Base-by-base conservation (phyloP, 30 jellyfish, hydroid and myxozoan genomes). In the Mastigias papua region DNA sequence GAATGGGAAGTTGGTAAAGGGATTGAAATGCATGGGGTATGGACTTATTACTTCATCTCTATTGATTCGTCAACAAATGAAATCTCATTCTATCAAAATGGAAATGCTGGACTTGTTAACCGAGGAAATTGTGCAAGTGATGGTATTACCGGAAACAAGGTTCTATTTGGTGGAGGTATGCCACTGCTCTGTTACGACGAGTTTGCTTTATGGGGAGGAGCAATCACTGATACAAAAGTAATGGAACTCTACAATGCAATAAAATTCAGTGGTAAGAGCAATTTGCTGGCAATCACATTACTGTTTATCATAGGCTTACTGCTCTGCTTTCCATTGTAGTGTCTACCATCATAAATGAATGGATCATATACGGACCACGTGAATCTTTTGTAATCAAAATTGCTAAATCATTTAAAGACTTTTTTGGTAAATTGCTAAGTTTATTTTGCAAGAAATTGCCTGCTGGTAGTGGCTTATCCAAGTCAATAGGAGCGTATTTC, bases 121-220 rank as follows among this genome's bases (percentile, higher is more conserved):
- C 60, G 61, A 21, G 11, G 37, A 21, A 32, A 30, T 15, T 77
- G 88, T n/a, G 22, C 49, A 6, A 15, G 19, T 28, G 50, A 54
- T 11, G 67, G 2, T 23, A 50, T 28, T 13, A 2, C 10, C 16
- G 65, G 6, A 26, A 11, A 64, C 34, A 33, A 60, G 69, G n/a
- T 29, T 22, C 23, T 27, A 34, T 20, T 82, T 28, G 91, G 91
- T 9, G 84, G 91, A 8, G 75, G 77, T 13, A 22, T 48, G 66
- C 78, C 91, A 46, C 16, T 31, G 33, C 20, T 82, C 11, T 82
- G 91, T 58, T 82, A 35, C 34, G 91, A 82, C 21, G 91, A 82
- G 25, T 7, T 82, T 0, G 69, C 74, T 0, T 8, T 67, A 3
- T 82, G 91, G 91, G 32, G 31, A 28, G 4, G 46, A 13, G 6